Conservation (phyloP, 2,888 invertebrate species). For the Cetonia aurata region DNA sequence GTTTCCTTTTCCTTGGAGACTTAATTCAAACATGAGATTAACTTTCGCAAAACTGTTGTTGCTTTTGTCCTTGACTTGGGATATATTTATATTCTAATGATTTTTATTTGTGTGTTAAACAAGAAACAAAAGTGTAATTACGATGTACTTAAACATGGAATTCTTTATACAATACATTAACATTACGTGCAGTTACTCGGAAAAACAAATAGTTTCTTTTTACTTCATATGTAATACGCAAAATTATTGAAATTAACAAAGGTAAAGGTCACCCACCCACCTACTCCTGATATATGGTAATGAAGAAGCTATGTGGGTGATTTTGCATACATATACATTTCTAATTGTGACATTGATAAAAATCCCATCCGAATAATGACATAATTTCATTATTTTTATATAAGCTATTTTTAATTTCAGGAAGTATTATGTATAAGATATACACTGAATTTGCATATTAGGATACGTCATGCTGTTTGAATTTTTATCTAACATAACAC, state of each 20-base stretch:
- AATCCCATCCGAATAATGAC: constrained; percentile 12
- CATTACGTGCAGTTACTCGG: too few species aligned
- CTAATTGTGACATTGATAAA: constrained; percentile 28
- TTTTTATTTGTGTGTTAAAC: too few species aligned
- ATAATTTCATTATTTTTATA: constrained; percentile 35
- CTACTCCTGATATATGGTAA: too few species aligned
- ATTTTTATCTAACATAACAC: constrained; percentile 2
- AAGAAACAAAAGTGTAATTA: too few species aligned
- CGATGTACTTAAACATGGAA: too few species aligned
- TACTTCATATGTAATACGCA: too few species aligned
- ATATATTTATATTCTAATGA: background rate
- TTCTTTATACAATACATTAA: too few species aligned
- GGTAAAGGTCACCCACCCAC: constrained; percentile 11
- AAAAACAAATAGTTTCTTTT: too few species aligned
- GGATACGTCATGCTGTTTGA: constrained; percentile 13
- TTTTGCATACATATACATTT: constrained; percentile 15
- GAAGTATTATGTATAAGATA: constrained; percentile 34
- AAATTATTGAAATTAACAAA: background rate
- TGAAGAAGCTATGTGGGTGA: background rate
- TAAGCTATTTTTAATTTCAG: constrained; percentile 28
- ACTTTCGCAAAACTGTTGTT: too few species aligned
- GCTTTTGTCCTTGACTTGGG: too few species aligned
- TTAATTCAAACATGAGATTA: background rate
- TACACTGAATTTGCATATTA: constrained; percentile 4
- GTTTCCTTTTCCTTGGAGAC: constrained; percentile 1